Base-by-base conservation (phyloP, 1,140 invertebrate genomes). In the Augochlora pura region DNA sequence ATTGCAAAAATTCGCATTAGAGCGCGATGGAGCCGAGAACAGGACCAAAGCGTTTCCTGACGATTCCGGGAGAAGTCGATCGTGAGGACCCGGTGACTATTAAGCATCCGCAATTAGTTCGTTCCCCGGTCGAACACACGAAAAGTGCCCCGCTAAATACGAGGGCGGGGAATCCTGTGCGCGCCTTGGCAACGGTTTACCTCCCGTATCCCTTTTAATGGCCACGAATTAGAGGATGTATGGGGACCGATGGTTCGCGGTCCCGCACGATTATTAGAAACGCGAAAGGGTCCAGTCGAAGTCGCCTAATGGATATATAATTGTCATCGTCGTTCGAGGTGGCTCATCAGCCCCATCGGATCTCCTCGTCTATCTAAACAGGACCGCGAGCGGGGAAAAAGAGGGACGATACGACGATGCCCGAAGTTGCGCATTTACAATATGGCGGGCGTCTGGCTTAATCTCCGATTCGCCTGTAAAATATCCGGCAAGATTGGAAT, bases 261-360 rank as follows among this genome's bases (percentile, higher is more conserved):
- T 79, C 83, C 83, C 70, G 76, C 71, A 71, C 82, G 87, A 87
- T 89, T 89, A 87, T 89, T 87, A 82, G 83, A 84, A 88, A 85
- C 84, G 85, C 82, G 83, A 89, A n/a, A 84, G 86, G 86, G 77
- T 82, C 83, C 75, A 72, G 77, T 75, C 72, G 72, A 85, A 80
- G 63, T 82, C 83, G 63, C 86, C 86, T 86, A 89, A 90, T 90
- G 89, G 86, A 89, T 85, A 89, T 89, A 90, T 89, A 90, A 89
- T 90, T 87, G 88, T 88, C 85, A 83, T 77, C 71, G 18, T 32
- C 67, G 62, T 80, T 86, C 72, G 71, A 74, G 49, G 80, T n/a
- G 80, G 39, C 72, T 82, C 63, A 54, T 67, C 54, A 57, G 54
- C 54, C 5, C 54, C 5, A 57, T 78, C 42, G 64, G n/a, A 14